Conservation (phyloP, 2,888 invertebrate genomes). For the Amblyjoppa fuscipennis region DNA sequence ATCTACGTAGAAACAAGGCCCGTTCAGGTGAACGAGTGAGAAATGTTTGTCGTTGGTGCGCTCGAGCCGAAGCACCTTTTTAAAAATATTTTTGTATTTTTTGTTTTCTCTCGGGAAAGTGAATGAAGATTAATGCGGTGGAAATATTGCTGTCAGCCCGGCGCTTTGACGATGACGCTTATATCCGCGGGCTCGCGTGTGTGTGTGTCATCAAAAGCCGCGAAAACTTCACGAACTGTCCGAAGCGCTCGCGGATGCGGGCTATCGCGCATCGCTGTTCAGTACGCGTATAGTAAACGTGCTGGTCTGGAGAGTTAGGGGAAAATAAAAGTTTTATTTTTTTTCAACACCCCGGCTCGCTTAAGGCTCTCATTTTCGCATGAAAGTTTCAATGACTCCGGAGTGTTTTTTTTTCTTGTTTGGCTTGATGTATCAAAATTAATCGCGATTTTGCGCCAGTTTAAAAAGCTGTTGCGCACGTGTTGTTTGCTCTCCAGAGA, state of each 20-base stretch:
- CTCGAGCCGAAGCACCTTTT: background rate
- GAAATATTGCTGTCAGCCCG: background rate
- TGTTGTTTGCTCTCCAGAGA: background rate
- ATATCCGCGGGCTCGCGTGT: background rate
- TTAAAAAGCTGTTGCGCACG: background rate
- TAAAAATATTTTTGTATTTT: background rate
- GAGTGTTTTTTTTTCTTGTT: slow-evolving; percentile 41
- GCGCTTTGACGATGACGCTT: background rate
- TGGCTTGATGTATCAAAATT: background rate
- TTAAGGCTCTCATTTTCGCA: background rate
- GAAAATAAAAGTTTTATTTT: slow-evolving; percentile 21
- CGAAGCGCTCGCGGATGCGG: background rate
- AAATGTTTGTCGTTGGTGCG: slow-evolving; percentile 1
- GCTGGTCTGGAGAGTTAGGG: background rate
- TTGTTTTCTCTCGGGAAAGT: slow-evolving; percentile 11
- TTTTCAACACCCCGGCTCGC: background rate
- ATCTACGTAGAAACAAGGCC: background rate
- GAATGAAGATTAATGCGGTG: slow-evolving; percentile 22
- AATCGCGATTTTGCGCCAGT: background rate
- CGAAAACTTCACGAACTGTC: background rate
- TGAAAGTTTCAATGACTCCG: slow-evolving; percentile 23
- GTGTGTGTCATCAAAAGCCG: background rate
- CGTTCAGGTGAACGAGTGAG: background rate
- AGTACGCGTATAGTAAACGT: background rate
- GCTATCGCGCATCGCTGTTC: background rate